Evolutionary conservation across 2,888 invertebrate genomes (phyloP), one percentile per base, ranked within the genome.

Genomic region (Polylopha cassiicola): DNA sequence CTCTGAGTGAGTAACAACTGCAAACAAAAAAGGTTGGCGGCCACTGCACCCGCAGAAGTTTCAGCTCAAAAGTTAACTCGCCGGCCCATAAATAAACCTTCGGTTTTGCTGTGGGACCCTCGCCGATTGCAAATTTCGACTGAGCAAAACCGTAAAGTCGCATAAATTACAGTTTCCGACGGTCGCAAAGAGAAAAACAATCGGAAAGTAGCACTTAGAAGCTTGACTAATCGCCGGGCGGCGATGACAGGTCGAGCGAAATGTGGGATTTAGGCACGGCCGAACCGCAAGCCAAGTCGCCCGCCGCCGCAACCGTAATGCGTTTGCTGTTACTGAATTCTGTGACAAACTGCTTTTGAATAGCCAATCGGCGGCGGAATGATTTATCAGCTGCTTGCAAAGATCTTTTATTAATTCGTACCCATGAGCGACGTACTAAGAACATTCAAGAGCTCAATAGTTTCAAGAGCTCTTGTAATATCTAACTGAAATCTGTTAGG

Each of bases 51-150:
- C 71, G 64, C 71, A 71, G 49, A 82, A 81, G 74, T 81, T 84
- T 72, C 55, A 66, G 73, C 72, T 72, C 65, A 63, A 62, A 77
- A 80, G 74, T 80, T 74, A 78, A 73, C 77, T 80, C 69, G 61
- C 64, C 59, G 58, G 60, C 65, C 76, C 78, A 85, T 84, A 85
- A 84, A 85, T 84, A 84, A 82, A 76, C 80, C 79, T 81, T 84
- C 75, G 80, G 84, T 82, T 84, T 82, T 78, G 78, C 77, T 57
- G 50, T 50, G 66, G 76, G 76, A 74, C 74, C 69, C 67, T 62
- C 66, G 73, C 63, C 81, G 77, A 85, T 84, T 80, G 75, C 79
- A 79, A 81, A 84, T 81, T 84, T 80, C 66, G 68, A 70, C 68
- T 61, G 58, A 68, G 69, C 66, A 58, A 62, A 81, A 82, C 79